Percentiles rank a stretch among this genome's conserved stretches.
Evolutionary conservation across 1,140 invertebrate genomes (phyloP).

Genomic region (Drosophila novamexicana): DNA sequence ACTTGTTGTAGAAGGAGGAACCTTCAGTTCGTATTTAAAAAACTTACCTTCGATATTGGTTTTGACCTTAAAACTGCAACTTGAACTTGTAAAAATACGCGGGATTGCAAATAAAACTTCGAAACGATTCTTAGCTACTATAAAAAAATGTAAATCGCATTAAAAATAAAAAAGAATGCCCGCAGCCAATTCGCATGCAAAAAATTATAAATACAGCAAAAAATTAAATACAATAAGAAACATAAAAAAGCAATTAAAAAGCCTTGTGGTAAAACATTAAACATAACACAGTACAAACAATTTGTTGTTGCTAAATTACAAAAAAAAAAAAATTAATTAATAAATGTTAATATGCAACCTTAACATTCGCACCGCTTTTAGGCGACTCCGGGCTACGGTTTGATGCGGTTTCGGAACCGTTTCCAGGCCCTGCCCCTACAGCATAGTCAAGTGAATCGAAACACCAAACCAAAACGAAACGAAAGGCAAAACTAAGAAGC

Average conservation of each 20-base stretch:
- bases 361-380: conserved; percentile 25
- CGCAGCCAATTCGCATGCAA: conserved; percentile 34
- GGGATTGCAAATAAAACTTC: neutral
- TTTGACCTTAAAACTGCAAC: conserved; percentile 25
- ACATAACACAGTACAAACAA: conserved; percentile 32
- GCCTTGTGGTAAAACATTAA: conserved; percentile 27
- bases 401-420: conserved; percentile 1
- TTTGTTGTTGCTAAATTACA: neutral
- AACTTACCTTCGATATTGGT: neutral
- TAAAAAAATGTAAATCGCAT: conserved; percentile 27
- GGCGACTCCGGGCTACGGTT: neutral
- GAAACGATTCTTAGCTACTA: conserved; percentile 21
- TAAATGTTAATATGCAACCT: conserved; percentile 32
- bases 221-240: conserved; percentile 24
- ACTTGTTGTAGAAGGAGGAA: too few species aligned
- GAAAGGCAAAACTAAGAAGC: conserved; percentile 16
- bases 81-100: conserved; percentile 30
- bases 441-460: neutral
- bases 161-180: conserved; percentile 9
- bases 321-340: conserved; percentile 12
- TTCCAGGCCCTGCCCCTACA: conserved; percentile 21
- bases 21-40: neutral
- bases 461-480: conserved; percentile 33
- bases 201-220: conserved; percentile 5
- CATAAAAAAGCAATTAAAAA: conserved; percentile 31